Evolutionary conservation across 1,140 invertebrate species (phyloP), one percentile per base, ranked within the genome.

Genomic region (Asobara japonica): DNA sequence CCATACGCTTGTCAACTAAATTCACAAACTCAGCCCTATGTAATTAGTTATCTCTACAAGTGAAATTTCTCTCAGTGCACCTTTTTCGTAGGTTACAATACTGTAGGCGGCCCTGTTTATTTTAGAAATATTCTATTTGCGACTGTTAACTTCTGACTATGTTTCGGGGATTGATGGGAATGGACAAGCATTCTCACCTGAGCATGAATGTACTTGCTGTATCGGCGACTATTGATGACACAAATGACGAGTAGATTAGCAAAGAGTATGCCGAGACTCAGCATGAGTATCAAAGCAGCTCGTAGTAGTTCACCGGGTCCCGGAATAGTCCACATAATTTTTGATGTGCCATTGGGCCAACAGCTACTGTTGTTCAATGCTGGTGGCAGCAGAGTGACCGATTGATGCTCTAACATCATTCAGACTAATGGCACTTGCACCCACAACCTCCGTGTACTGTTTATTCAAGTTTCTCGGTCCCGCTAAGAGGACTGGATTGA

Each of bases 151-250:
- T n/a, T n/a, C n/a, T n/a, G n/a, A n/a, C n/a, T n/a, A n/a, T n/a
- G n/a, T n/a, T n/a, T n/a, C n/a, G n/a, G n/a, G n/a, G n/a, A n/a
- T n/a, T 6, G 31, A 11, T 6, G 31, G 11, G 11, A 36, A 6
- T 36, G 5, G 11, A 6, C 5, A 6, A 36, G 5, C 18, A 51
- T 25, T 13, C 75, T 85, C 85, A 95, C 94, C 92, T 95, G 94
- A 78, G 93, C 92, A 83, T 94, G 93, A 74, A 95, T 95, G 82
- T 94, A 95, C 81, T 93, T 94, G 72, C 92, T 91, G 83, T 95
- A 95, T 67, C 93, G 88, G 22, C 92, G 88, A 82, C 92, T 94
- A 83, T 95, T 95, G 77, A 95, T 90, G 16, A 95, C 93, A 74
- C 93, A 92, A 73, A 95, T 94, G n/a, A 95, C 90, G 56, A 95